Percentiles rank a stretch among this genome's conserved stretches.
Evolutionary conservation across 2,797 vertebrate species (phyloP).

Genomic region (Melanogrammus aeglefinus): DNA sequence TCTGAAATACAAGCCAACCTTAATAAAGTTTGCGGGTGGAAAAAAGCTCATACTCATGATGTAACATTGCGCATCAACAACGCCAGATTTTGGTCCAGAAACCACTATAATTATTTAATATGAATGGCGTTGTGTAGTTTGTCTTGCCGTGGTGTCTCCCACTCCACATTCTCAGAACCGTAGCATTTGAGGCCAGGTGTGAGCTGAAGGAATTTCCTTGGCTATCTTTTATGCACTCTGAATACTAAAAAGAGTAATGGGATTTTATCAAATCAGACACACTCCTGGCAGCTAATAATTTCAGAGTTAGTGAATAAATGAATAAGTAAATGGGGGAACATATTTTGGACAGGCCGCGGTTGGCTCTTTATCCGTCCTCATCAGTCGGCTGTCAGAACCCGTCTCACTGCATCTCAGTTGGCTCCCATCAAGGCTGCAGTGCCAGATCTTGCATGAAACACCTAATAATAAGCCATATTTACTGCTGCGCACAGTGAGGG

Average conservation of each 20-base stretch:
- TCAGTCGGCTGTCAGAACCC: background rate
- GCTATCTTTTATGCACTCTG: background rate
- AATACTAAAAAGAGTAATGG: conserved; percentile 1
- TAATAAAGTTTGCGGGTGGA: background rate
- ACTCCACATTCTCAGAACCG: no score
- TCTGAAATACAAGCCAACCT: background rate
- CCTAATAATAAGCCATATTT: background rate
- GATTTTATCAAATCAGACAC: conserved; percentile 1
- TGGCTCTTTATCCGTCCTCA: background rate
- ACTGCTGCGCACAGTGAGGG: background rate
- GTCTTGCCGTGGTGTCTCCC: no score
- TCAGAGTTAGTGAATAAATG: background rate
- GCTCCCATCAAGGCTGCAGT: background rate
- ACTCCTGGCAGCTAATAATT: background rate
- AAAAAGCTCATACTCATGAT: background rate
- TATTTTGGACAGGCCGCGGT: background rate
- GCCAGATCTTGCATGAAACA: background rate
- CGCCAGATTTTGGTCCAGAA: background rate
- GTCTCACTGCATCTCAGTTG: background rate
- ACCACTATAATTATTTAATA: background rate
- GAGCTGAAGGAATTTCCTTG: background rate
- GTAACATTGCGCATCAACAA: background rate
- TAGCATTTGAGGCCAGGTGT: background rate
- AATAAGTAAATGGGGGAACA: conserved; percentile 1
- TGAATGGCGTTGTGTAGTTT: background rate